These are phyloP conservation scores for Parauchenoglanis ngamensis DNA, from an alignment of 2,797 vertebrate genomes.

Conservation along the genomic window DNA sequence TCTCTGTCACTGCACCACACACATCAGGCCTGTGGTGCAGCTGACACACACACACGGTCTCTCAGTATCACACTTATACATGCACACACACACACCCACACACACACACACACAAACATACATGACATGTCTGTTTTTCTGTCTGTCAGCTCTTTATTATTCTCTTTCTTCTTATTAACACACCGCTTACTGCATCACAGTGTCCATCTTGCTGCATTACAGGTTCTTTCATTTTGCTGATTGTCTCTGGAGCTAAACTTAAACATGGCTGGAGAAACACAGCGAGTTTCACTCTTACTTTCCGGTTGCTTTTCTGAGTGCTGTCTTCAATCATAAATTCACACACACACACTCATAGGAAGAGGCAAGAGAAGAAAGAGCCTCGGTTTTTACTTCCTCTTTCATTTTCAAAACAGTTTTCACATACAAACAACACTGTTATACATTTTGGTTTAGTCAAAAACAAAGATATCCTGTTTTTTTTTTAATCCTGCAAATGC, in stretches of 20 bases:
- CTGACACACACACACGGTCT: background rate
- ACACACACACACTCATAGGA: background rate
- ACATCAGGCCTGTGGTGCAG: conserved; percentile 12
- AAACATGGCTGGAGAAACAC: background rate
- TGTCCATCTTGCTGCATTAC: background rate
- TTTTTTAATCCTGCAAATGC: background rate
- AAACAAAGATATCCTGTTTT: too few relatives aligned
- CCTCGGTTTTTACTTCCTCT: background rate
- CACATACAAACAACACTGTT: background rate
- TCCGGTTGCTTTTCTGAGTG: background rate
- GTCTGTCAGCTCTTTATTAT: background rate
- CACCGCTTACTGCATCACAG: background rate
- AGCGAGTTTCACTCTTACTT: background rate
- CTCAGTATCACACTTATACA: background rate
- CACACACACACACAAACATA: background rate
- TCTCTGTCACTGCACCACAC: conserved; percentile 1
- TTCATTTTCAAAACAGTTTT: background rate
- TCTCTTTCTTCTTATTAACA: background rate
- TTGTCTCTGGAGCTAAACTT: background rate
- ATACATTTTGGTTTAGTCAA: background rate
- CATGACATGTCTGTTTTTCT: background rate
- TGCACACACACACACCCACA: background rate
- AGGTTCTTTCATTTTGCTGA: background rate
- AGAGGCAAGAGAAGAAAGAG: background rate
- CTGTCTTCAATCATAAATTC: background rate